Base-by-base conservation (phyloP, 2,888 invertebrate species). In the Dynastes grantii region DNA sequence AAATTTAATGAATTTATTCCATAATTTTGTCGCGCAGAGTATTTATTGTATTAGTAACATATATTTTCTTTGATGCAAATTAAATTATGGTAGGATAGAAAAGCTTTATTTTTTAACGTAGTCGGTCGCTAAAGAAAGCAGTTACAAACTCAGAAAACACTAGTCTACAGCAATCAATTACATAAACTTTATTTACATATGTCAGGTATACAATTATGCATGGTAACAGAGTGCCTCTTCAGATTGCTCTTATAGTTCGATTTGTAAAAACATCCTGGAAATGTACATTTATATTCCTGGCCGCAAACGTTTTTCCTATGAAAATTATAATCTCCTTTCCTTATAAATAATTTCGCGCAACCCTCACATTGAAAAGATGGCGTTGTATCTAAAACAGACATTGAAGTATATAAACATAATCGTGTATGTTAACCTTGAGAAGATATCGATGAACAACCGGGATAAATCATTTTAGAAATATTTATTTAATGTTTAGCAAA, bases 271-370 rank as follows among this genome's bases (percentile, higher is more conserved):
- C 80, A 80, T 9, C 55, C 75, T 8, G 40, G 22, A 9, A 49
- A 53, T 4, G 80, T 71, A 40, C 80, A 80, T 9, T 49, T 61
- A 68, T 73, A 79, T 51, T 65, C 75, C 40, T 75, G 79, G 65
- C 80, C 80, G 70, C 80, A 80, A n/a, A 78, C 29, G 71, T 76
- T 70, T 67, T 65, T 76, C 49, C 51, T 67, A 55, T 80, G 80
- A 5, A 51, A 70, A 55, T 80, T 78, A 22, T 63, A 76, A 22
- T 78, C 78, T 22, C 29, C 53, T 27, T 49, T 70, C 29, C 73
- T 68, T 16, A 40, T 37, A 40, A 76, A 80, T n/a, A 16, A 13
- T 65, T 76, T 80, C 40, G 37, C n/a, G 32, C 80, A 76, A 11
- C 27, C 53, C 11, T 53, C 53, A 37, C 76, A 76, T 51, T 45